Evolutionary conservation across 1,140 invertebrate genomes (phyloP).

Genomic region (Diachasma alloeum): DNA sequence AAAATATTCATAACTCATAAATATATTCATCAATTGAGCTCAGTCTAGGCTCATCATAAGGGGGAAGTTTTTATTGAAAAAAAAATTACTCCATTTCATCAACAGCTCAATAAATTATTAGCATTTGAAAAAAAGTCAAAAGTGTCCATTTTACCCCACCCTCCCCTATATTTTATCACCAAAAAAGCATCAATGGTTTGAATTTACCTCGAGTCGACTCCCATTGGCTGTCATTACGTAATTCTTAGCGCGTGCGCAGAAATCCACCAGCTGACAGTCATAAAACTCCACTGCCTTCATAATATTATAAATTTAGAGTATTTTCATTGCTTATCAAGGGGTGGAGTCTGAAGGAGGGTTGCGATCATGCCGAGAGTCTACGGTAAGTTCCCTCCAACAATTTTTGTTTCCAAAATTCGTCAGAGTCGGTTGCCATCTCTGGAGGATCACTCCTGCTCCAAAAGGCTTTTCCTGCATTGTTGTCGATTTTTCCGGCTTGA

Average conservation of each 20-base stretch:
- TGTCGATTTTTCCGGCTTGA: not conserved
- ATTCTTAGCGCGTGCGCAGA: not conserved
- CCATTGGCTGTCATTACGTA: not conserved
- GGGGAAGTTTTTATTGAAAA: too few relatives aligned
- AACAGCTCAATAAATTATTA: too few relatives aligned
- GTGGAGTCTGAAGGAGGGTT: not conserved
- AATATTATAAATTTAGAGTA: not conserved
- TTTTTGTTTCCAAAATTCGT: not conserved
- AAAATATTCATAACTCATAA: too few relatives aligned
- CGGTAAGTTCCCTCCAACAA: not conserved
- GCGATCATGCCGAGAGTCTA: not conserved
- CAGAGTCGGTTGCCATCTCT: not conserved
- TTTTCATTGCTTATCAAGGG: not conserved
- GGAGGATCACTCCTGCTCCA: not conserved
- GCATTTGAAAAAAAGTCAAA: too few relatives aligned
- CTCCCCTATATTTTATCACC: too few relatives aligned
- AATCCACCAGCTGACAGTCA: not conserved
- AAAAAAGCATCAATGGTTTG: too few relatives aligned
- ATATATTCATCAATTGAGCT: too few relatives aligned
- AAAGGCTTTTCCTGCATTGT: not conserved
- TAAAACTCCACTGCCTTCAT: not conserved
- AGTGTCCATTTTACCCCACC: too few relatives aligned
- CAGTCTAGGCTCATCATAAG: too few relatives aligned
- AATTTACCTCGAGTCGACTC: too few relatives aligned
- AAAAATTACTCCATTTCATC: too few relatives aligned